Percentiles rank a stretch among this genome's conserved stretches.
These are phyloP conservation scores for Genyomyrus donnyi DNA, from an alignment of 2,113 vertebrate species.

Conservation along the genomic window DNA sequence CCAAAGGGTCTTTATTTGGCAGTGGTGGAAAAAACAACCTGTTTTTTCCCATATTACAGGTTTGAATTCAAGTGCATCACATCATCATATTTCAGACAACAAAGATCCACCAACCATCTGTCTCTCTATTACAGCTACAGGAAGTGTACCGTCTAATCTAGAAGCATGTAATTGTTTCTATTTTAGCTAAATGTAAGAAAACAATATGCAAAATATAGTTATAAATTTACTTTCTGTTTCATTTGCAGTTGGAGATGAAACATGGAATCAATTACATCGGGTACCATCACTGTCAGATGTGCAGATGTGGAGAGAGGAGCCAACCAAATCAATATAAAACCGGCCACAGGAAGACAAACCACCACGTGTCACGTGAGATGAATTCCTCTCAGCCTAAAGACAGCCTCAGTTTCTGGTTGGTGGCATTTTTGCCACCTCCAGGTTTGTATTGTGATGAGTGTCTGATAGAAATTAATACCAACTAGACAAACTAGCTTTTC, in stretches of 20 bases:
- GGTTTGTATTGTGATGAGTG: not conserved
- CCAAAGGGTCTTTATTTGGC: not conserved
- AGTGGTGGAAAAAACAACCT: not conserved
- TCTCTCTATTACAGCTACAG: not conserved
- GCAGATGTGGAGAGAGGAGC: not conserved
- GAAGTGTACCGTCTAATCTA: not conserved
- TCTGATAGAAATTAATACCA: not conserved
- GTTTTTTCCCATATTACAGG: not conserved
- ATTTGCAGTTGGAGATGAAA: constrained; percentile 2
- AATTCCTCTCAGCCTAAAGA: not conserved
- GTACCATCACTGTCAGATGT: not conserved
- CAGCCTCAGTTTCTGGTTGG: not conserved
- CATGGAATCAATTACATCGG: not conserved
- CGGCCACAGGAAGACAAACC: not conserved
- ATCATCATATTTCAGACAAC: not conserved
- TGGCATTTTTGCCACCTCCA: not conserved
- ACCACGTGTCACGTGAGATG: not conserved
- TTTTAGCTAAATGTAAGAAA: not conserved
- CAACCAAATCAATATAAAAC: not conserved
- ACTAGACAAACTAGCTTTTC: not conserved
- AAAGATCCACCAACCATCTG: not conserved
- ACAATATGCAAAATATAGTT: not conserved
- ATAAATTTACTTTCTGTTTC: not conserved
- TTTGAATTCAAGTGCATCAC: not conserved
- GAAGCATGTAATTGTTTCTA: not conserved